Evolutionary conservation across 1,140 invertebrate species (phyloP).

Genomic region (Myzus persicae): DNA sequence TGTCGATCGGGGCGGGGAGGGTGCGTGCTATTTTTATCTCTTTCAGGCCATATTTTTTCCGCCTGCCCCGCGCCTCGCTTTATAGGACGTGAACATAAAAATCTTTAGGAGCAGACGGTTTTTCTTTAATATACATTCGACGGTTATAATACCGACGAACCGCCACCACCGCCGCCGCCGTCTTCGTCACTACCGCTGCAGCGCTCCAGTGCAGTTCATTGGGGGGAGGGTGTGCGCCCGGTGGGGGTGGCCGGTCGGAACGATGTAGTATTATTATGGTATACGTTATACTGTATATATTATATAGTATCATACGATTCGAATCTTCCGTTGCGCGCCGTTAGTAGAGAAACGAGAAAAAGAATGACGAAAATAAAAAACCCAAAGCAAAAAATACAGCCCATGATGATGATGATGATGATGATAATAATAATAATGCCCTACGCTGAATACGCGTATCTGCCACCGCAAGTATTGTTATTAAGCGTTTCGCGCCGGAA

Average conservation of each 20-base stretch:
- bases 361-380: not conserved
- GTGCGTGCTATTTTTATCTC: constrained; percentile 56
- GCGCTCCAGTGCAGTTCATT: not conserved
- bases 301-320: constrained; percentile 23
- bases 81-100: constrained; percentile 45
- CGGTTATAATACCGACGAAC: not conserved
- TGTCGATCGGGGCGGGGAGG: constrained; percentile 25
- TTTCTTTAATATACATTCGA: constrained; percentile 31
- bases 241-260: not conserved
- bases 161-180: not conserved
- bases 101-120: constrained; percentile 51
- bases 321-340: not conserved
- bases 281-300: constrained; percentile 18
- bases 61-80: not conserved
- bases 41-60: constrained; percentile 54
- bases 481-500: not conserved
- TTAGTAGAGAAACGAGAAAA: not conserved
- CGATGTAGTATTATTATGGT: constrained; percentile 37
- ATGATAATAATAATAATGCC: not conserved
- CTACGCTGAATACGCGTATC: not conserved
- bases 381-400: not conserved
- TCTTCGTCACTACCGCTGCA: not conserved
- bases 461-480: not conserved
- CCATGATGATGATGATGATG: not conserved
- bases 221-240: not conserved